A percentile compares a stretch with the other conserved stretches of the same genome.
Conservation (phyloP, 2,888 invertebrate species). For the Proisotoma minuta region DNA sequence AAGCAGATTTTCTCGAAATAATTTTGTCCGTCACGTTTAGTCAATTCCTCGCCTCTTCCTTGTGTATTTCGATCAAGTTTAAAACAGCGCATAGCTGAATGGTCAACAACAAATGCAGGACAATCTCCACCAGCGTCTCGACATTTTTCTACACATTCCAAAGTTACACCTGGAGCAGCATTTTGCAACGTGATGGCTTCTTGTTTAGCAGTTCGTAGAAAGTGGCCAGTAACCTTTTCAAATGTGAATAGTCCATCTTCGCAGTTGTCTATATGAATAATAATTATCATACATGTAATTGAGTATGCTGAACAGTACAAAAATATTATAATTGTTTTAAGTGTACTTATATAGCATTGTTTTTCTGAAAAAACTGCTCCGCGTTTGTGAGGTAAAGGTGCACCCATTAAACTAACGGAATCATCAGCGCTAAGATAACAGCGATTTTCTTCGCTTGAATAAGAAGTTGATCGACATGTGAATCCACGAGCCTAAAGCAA, state of each 20-base stretch:
- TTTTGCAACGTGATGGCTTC: constrained; percentile 50
- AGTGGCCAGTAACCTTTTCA: constrained; percentile 53
- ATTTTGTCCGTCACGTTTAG: constrained; percentile 51
- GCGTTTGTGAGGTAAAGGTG: constrained; percentile 48
- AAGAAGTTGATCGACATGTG: constrained; percentile 52
- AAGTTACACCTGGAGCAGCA: constrained; percentile 49
- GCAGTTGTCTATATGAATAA: constrained; percentile 50
- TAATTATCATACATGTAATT: neutral
- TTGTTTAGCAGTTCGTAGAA: constrained; percentile 51
- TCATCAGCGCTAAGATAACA: constrained; percentile 54
- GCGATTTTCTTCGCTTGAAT: constrained; percentile 50
- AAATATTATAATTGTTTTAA: neutral
- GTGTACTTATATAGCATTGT: constrained; percentile 51
- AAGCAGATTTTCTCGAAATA: constrained; percentile 54
- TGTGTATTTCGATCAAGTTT: constrained; percentile 53
- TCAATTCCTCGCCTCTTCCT: constrained; percentile 51
- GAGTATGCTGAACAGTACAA: too few relatives aligned
- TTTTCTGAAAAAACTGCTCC: constrained; percentile 51
- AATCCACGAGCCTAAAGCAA: constrained; percentile 50
- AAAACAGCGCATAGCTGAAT: constrained; percentile 52
- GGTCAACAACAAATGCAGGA: constrained; percentile 53
- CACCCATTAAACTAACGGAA: constrained; percentile 50
- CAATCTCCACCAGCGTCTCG: constrained; percentile 52
- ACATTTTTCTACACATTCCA: constrained; percentile 50
- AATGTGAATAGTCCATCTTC: constrained; percentile 53